Percentiles rank a stretch among this genome's conserved stretches.
Evolutionary conservation across 2,888 invertebrate species (phyloP).

Genomic region (Drosophila prostipennis): DNA sequence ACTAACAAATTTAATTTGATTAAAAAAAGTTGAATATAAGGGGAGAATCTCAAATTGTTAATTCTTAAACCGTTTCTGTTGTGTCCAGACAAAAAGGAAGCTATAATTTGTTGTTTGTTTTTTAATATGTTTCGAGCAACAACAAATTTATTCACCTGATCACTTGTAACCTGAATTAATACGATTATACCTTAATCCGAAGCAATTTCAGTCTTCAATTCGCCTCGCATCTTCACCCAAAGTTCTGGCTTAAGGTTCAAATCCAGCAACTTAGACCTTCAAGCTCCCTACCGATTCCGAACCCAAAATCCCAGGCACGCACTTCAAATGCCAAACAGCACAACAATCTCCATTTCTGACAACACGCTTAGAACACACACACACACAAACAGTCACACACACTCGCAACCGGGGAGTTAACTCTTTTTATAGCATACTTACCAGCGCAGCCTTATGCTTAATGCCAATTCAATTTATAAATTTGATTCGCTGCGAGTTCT

Average conservation of each 20-base stretch:
- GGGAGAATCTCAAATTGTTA: too few relatives aligned
- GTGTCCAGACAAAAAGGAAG: too few relatives aligned
- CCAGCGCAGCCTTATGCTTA: slow-evolving; percentile 69
- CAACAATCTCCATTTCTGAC: slow-evolving; percentile 55
- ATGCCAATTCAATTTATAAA: slow-evolving; percentile 76
- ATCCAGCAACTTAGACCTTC: slow-evolving; percentile 39
- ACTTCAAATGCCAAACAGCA: slow-evolving; percentile 63
- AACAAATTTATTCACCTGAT: too few relatives aligned
- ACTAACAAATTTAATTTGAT: too few relatives aligned
- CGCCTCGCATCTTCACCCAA: neutral
- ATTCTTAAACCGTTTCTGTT: too few relatives aligned
- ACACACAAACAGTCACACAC: neutral
- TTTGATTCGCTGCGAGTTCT: slow-evolving; percentile 29
- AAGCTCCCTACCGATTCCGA: slow-evolving; percentile 40
- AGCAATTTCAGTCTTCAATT: slow-evolving; percentile 2
- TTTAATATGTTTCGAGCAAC: too few relatives aligned
- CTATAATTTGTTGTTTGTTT: too few relatives aligned
- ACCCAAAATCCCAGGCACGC: slow-evolving; percentile 51
- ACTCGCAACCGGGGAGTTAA: slow-evolving; percentile 22
- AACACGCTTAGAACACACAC: slow-evolving; percentile 9
- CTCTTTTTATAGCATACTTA: slow-evolving; percentile 69
- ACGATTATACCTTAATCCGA: neutral
- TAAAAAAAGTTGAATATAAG: too few relatives aligned
- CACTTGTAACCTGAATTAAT: neutral
- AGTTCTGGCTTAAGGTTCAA: slow-evolving; percentile 8